A percentile compares a stretch with the other conserved stretches of the same genome.
phyloP scores from a whole-genome alignment of 2,113 vertebrate species.

The Sciurus niger region DNA sequence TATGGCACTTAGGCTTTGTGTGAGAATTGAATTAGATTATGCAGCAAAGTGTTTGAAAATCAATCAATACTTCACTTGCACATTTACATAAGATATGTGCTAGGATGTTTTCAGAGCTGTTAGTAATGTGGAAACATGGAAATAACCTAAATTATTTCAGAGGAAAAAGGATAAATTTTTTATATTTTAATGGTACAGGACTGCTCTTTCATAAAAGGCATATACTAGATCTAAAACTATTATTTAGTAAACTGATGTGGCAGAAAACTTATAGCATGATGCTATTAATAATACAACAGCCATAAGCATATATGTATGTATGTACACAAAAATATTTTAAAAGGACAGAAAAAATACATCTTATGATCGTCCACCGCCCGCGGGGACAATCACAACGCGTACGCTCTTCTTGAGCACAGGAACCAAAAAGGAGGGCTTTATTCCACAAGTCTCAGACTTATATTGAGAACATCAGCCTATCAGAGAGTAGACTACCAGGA shows the following conservation, averaged over 20 bases:
- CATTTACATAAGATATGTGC: neutral
- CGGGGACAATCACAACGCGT: no score
- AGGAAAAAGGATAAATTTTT: neutral
- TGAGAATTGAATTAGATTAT: neutral
- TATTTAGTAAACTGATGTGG: slow-evolving; percentile 12
- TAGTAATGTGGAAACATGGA: neutral
- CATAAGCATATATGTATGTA: neutral
- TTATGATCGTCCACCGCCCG: no score
- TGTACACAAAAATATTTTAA: neutral
- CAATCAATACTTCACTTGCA: neutral
- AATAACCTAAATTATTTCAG: neutral
- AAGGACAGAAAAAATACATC: neutral
- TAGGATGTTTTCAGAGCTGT: neutral
- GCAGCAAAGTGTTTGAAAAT: slow-evolving; percentile 13
- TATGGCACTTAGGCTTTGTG: neutral
- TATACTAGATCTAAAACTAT: neutral
- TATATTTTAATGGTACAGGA: neutral
- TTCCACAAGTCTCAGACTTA: no score
- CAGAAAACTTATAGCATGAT: neutral
- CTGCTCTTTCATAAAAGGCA: neutral
- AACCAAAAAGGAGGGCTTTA: no score
- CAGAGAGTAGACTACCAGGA: no score
- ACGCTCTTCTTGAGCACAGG: no score
- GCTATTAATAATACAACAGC: neutral
- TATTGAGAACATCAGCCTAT: no score